These are phyloP conservation scores for Ericerus pela DNA, from an alignment of 1,140 invertebrate species.

Conservation along the genomic window DNA sequence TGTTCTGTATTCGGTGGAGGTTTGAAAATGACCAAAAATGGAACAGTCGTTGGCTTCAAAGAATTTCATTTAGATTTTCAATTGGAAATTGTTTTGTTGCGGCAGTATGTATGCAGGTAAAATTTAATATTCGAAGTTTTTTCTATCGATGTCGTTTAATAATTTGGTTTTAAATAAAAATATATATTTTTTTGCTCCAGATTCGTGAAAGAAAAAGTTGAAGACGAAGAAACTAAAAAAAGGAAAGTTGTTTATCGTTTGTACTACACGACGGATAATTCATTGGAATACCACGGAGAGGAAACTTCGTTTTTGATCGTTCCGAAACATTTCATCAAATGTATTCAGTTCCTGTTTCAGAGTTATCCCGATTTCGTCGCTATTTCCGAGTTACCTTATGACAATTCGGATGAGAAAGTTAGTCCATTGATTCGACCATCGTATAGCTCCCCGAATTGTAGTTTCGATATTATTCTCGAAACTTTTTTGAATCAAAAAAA, in stretches of 20 bases:
- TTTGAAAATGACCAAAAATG: background rate
- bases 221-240: slow-evolving; percentile 21
- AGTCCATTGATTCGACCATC: background rate
- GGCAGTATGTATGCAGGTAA: background rate
- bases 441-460: background rate
- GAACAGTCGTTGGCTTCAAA: background rate
- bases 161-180: background rate
- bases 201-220: slow-evolving; percentile 35
- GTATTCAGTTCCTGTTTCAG: background rate
- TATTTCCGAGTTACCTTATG: background rate
- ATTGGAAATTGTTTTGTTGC: background rate
- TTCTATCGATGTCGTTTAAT: background rate
- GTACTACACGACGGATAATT: slow-evolving; percentile 41
- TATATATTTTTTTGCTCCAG: slow-evolving; percentile 25
- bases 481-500: background rate
- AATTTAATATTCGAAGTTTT: background rate
- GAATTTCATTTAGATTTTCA: background rate
- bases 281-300: slow-evolving; percentile 37
- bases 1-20: background rate
- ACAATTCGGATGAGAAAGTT: background rate
- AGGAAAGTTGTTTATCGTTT: slow-evolving; percentile 27
- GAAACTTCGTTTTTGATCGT: slow-evolving; percentile 39
- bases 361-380: slow-evolving; percentile 1
- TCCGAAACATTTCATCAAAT: slow-evolving; percentile 17
- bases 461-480: background rate